phyloP scores from a whole-genome alignment of 2,113 vertebrate genomes.

The Barnardius zonarius region DNA sequence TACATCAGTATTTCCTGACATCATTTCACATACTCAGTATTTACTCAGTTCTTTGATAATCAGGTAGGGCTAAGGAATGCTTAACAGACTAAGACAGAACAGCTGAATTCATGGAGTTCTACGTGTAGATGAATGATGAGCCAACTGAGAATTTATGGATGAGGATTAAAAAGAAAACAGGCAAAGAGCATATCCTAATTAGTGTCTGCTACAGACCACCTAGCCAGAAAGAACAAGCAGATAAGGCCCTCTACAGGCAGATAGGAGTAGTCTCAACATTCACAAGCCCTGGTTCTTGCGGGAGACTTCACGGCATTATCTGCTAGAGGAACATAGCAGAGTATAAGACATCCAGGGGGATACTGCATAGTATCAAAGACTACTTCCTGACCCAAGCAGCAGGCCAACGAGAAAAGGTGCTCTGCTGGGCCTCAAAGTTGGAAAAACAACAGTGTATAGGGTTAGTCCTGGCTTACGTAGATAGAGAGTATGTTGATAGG shows the following conservation, averaged over 20 bases:
- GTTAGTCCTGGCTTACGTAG: not conserved
- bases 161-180: not conserved
- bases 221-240: not conserved
- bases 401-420: not conserved
- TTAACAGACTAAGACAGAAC: not conserved
- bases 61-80: not conserved
- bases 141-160: not conserved
- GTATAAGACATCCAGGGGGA: not conserved
- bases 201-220: not conserved
- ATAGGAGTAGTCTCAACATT: not conserved
- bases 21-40: not conserved
- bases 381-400: not conserved
- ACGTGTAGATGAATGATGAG: not conserved
- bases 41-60: not conserved
- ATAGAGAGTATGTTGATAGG: not conserved
- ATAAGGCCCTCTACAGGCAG: not conserved
- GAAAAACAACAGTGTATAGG: not conserved
- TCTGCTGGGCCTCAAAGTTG: accelerated
- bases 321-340: not conserved
- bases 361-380: not conserved
- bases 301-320: not conserved
- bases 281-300: not conserved
- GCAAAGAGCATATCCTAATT: not conserved
- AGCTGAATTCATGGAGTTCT: not conserved
- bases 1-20: not conserved